A percentile compares a stretch with the other conserved stretches of the same genome.
Conservation (phyloP, 2,797 vertebrate genomes). For the Taenioides sp. region DNA sequence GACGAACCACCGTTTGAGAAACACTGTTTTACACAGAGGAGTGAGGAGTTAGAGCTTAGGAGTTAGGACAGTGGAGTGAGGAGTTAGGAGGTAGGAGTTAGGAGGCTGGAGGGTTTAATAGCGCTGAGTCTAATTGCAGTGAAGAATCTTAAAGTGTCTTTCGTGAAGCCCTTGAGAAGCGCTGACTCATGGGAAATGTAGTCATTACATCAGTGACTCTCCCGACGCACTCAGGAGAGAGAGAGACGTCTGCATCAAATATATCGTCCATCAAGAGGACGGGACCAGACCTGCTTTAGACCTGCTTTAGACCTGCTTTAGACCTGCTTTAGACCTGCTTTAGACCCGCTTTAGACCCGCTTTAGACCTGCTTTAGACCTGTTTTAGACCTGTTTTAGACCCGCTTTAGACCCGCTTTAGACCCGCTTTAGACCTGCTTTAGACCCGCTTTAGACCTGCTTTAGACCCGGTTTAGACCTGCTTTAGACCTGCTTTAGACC, state of each 20-base stretch:
- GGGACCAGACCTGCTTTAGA: neutral
- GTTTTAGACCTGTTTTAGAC: neutral
- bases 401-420: neutral
- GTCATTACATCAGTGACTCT: constrained; percentile 6
- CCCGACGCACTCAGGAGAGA: neutral
- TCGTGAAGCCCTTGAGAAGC: constrained; percentile 1
- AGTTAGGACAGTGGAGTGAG: neutral
- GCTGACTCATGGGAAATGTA: constrained; percentile 12
- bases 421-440: neutral
- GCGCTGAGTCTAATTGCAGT: neutral
- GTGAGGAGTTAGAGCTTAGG: neutral
- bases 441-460: neutral
- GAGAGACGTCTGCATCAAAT: neutral
- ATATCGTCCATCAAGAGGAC: neutral
- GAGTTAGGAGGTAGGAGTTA: neutral
- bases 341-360: neutral
- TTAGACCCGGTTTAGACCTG: neutral
- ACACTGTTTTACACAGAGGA: neutral
- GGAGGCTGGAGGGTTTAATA: neutral
- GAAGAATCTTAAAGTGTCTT: constrained; percentile 2
- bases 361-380: neutral
- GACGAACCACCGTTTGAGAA: too few species aligned
- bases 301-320: neutral
- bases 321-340: neutral
- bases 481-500: neutral